A percentile compares a stretch with the other conserved stretches of the same genome.
Conservation (phyloP, 2,113 vertebrate genomes). For the Alces alces region DNA sequence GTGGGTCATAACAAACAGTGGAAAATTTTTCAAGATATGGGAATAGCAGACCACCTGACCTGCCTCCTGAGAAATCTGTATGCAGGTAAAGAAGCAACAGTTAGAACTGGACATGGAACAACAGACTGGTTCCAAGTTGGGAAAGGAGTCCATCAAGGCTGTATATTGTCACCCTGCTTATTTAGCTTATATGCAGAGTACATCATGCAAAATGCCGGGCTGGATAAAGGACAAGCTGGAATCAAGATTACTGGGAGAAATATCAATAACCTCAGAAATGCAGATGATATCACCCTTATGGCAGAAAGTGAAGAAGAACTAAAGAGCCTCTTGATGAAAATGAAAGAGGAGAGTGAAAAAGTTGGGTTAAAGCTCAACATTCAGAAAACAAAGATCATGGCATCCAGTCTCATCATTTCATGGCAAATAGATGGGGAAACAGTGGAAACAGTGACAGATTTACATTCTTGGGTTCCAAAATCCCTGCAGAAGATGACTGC, state of each 20-base stretch:
- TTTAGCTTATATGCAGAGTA: background rate
- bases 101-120: background rate
- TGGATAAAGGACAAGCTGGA: background rate
- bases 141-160: background rate
- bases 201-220: rapidly evolving
- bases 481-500: background rate
- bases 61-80: background rate
- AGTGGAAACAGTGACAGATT: background rate
- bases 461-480: background rate
- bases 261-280: background rate
- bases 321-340: background rate
- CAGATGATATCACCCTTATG: background rate
- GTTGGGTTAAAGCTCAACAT: background rate
- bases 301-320: background rate
- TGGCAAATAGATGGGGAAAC: background rate
- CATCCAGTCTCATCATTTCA: background rate
- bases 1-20: background rate
- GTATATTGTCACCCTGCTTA: background rate
- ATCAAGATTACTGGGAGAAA: background rate
- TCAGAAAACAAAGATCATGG: background rate
- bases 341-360: background rate
- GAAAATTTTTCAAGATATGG: background rate
- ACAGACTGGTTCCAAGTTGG: background rate
- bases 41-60: background rate
- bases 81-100: background rate